phyloP scores from a whole-genome alignment of 1,140 invertebrate genomes.

The Andricus grossulariae region DNA sequence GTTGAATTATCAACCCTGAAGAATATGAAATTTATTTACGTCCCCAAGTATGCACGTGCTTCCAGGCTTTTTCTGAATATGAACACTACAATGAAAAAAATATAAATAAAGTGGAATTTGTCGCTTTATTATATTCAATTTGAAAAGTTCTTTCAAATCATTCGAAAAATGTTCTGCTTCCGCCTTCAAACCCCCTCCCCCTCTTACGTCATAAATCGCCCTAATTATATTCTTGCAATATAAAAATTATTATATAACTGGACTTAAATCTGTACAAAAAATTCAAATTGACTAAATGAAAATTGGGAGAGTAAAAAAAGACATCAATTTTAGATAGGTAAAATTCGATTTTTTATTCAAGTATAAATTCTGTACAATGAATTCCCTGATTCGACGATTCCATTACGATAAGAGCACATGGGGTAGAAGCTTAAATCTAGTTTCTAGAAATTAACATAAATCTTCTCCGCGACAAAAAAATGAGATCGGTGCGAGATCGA shows the following conservation, averaged over 20 bases:
- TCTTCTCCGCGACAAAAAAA: conserved; percentile 47
- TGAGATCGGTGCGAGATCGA: conserved; percentile 68
- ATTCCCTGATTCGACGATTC: conserved; percentile 64
- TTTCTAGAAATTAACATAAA: conserved; percentile 43
- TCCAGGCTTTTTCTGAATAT: too few species aligned
- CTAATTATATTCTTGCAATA: too few species aligned
- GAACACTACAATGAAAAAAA: too few species aligned
- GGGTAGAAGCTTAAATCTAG: conserved; percentile 51
- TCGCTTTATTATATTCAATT: too few species aligned
- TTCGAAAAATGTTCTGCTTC: too few species aligned
- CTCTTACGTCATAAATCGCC: too few species aligned
- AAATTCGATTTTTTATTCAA: conserved; percentile 73
- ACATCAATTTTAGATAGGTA: conserved; percentile 54
- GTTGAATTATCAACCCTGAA: too few species aligned
- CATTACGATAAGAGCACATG: conserved; percentile 71
- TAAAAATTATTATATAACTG: neutral
- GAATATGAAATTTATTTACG: too few species aligned
- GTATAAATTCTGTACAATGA: conserved; percentile 71
- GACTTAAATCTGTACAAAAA: neutral
- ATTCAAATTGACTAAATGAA: conserved; percentile 18
- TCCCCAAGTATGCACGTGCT: too few species aligned
- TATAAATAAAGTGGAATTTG: too few species aligned
- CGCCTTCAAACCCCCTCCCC: too few species aligned
- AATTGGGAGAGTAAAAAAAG: conserved; percentile 16
- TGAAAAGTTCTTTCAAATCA: too few species aligned